Conservation (phyloP, 1,140 invertebrate genomes). For the Cydia pomonella region DNA sequence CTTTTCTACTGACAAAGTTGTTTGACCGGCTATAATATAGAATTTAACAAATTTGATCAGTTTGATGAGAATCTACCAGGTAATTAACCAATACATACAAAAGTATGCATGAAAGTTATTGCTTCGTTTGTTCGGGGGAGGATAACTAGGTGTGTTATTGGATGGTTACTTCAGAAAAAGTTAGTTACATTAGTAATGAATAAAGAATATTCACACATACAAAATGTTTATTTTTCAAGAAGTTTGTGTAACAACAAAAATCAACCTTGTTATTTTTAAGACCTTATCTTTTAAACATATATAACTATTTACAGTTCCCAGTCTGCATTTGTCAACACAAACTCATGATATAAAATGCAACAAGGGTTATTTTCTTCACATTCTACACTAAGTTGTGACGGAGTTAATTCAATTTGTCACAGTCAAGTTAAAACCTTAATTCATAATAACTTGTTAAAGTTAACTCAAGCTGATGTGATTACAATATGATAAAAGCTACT, state of each 20-base stretch:
- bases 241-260: conserved; percentile 80
- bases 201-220: conserved; percentile 75
- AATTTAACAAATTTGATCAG: conserved; percentile 6
- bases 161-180: neutral
- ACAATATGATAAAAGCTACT: conserved; percentile 75
- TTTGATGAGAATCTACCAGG: conserved; percentile 13
- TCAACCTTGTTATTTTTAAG: conserved; percentile 76
- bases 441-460: conserved; percentile 56
- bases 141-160: conserved; percentile 13
- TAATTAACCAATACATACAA: conserved; percentile 12
- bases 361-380: conserved; percentile 73
- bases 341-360: conserved; percentile 78
- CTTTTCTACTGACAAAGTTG: too few species aligned
- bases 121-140: conserved; percentile 23
- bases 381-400: conserved; percentile 77
- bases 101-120: conserved; percentile 20
- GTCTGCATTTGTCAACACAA: conserved; percentile 77
- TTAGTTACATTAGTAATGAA: conserved; percentile 45
- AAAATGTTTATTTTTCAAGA: conserved; percentile 80
- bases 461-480: conserved; percentile 73
- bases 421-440: conserved; percentile 73
- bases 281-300: conserved; percentile 79
- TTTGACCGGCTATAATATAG: too few species aligned
- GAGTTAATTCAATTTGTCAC: conserved; percentile 74
- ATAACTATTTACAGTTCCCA: conserved; percentile 80